Percentiles rank a stretch among this genome's conserved stretches.
These are phyloP conservation scores for Semnopithecus entellus DNA, from an alignment of 2,113 vertebrate species.

Conservation along the genomic window DNA sequence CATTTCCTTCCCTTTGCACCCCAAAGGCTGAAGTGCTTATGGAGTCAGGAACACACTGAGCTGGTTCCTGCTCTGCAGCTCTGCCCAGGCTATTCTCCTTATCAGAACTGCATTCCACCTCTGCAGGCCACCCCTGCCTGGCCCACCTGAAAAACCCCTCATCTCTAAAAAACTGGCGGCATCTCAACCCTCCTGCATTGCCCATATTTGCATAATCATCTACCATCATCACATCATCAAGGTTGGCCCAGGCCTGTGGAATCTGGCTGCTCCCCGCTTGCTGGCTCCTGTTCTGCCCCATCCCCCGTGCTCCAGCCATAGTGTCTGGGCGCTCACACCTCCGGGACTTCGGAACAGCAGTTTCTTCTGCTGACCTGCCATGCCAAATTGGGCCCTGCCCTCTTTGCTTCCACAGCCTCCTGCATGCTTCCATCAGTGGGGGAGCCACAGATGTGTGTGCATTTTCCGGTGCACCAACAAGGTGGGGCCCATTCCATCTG, in stretches of 20 bases:
- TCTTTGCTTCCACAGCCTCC: neutral
- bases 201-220: neutral
- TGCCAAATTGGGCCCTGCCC: neutral
- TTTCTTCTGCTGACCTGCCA: neutral
- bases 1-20: too few relatives aligned
- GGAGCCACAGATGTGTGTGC: rapidly evolving
- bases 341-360: neutral
- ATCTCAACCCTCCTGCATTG: neutral
- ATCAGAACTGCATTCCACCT: neutral
- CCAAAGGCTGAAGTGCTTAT: too few relatives aligned
- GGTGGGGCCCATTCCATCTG: neutral
- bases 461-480: neutral
- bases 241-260: neutral
- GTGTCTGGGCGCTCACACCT: neutral
- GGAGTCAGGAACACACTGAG: neutral
- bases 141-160: neutral
- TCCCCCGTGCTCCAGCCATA: rapidly evolving
- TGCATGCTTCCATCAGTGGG: too few relatives aligned
- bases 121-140: rapidly evolving
- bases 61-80: neutral
- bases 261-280: neutral
- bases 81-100: neutral
- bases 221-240: too few relatives aligned
- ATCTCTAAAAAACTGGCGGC: neutral
- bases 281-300: neutral